A percentile compares a stretch with the other conserved stretches of the same genome.
Evolutionary conservation across 2,797 vertebrate genomes (phyloP).

Genomic region (Adrianichthys oophorus): DNA sequence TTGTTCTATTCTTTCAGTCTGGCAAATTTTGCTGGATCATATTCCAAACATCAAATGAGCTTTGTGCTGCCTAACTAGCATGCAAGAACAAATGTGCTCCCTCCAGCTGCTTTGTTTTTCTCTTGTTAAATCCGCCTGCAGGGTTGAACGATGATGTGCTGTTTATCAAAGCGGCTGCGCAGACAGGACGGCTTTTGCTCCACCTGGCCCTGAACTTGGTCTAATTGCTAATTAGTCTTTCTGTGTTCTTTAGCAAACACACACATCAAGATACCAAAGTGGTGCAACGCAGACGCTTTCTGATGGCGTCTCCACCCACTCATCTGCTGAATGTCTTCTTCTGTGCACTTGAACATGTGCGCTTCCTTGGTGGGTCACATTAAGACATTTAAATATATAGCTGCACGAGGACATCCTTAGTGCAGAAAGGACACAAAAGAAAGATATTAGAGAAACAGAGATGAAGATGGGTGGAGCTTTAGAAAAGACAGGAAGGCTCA

Average conservation of each 20-base stretch:
- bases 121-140: constrained; percentile 40
- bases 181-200: constrained; percentile 50
- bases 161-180: constrained; percentile 48
- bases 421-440: constrained; percentile 13
- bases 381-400: constrained; percentile 23
- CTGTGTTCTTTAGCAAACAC: constrained; percentile 20
- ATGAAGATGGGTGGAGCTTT: constrained; percentile 25
- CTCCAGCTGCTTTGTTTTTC: constrained; percentile 48
- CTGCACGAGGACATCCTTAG: constrained; percentile 7
- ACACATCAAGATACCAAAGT: background rate
- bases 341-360: constrained; percentile 17
- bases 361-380: constrained; percentile 22
- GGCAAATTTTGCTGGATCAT: constrained; percentile 31
- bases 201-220: constrained; percentile 41
- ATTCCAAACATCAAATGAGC: constrained; percentile 43
- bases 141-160: constrained; percentile 49
- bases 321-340: constrained; percentile 23
- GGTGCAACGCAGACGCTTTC: constrained; percentile 12
- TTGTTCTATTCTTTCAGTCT: constrained; percentile 30
- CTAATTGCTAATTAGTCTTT: constrained; percentile 44
- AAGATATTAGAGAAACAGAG: constrained; percentile 12
- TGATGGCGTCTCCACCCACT: constrained; percentile 28
- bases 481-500: constrained; percentile 32
- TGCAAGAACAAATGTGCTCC: constrained; percentile 27
- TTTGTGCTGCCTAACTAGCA: constrained; percentile 26